Evolutionary conservation across 2,797 vertebrate genomes (phyloP), one percentile per base, ranked within the genome.

Genomic region (Nyctibius grandis): DNA sequence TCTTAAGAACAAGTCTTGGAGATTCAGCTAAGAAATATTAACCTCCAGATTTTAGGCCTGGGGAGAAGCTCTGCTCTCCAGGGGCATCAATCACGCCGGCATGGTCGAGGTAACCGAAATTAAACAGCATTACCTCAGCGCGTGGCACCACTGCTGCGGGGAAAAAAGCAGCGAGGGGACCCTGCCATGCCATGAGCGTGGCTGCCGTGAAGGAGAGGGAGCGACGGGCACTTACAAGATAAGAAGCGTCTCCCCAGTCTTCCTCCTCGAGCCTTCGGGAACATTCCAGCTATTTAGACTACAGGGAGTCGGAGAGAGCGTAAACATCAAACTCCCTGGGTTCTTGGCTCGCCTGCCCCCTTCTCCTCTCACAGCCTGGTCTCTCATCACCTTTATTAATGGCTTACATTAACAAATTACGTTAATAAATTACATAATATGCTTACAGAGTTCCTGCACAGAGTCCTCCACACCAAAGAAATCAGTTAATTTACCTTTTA

Each of bases 11-110:
- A 78, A 57, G 68, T 21, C 51, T 31, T 12, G 28, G 42, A 74
- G 19, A 86, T 72, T 72, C 74, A 87, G 84, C 54, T 87, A 87
- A 63, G 57, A 80, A 82, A 88, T 3, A 11, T 21, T 68, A 91
- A 65, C 31, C 51, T 88, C 44, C 2, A 6, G 21, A 22, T 82
- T 60, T 68, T 1, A 42, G 34, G 42, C 48, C 25, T 25, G 29
- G 45, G 29, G 36, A 79, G 78, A 65, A 72, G 31, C 28, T 75
- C 42, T 81, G 82, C 47, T 85, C 48, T 65, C 42, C 51, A 29
- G 23, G 20, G 50, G 48, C 8, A 47, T 11, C 8, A 15, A 54
- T 22, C 0, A 0, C 0, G 1, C 36, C 7, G 9, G 45, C 51
- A 82, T 5, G 26, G 31, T 16, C 6, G 9, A 78, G 44, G 73